phyloP scores from a whole-genome alignment of 1,140 invertebrate species.

The Mya arenaria region DNA sequence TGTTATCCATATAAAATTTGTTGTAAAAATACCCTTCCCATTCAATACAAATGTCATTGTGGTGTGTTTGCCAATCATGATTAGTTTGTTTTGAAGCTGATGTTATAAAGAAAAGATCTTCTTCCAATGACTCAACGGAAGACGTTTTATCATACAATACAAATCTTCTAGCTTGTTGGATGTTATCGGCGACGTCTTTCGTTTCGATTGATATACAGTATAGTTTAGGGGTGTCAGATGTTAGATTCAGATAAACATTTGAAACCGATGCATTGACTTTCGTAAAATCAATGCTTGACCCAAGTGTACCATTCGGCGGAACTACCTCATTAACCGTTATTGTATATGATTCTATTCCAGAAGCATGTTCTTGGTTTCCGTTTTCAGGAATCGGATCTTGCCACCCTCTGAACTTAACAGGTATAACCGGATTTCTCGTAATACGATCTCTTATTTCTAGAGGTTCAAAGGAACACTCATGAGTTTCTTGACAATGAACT shows the following conservation, averaged over 20 bases:
- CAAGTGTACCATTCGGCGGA: too few relatives aligned
- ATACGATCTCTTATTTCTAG: not conserved
- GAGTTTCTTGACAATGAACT: not conserved
- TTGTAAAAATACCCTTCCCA: conserved; percentile 13
- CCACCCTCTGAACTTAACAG: not conserved
- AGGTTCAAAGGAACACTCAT: not conserved
- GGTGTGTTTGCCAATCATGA: conserved; percentile 17
- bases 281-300: too few relatives aligned
- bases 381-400: not conserved
- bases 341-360: not conserved
- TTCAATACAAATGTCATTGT: not conserved
- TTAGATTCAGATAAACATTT: too few relatives aligned
- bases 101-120: not conserved
- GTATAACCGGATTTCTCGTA: not conserved
- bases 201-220: conserved; percentile 10
- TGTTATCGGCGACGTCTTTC: conserved; percentile 19
- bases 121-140: not conserved
- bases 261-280: too few relatives aligned
- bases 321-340: conserved; percentile 11
- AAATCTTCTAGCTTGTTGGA: conserved; percentile 16
- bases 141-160: conserved; percentile 5
- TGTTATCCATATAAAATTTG: not conserved
- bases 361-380: not conserved
- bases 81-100: conserved; percentile 9
- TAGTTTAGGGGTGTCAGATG: not conserved